Conservation (phyloP, 2,888 invertebrate species). For the Pterostichus madidus region DNA sequence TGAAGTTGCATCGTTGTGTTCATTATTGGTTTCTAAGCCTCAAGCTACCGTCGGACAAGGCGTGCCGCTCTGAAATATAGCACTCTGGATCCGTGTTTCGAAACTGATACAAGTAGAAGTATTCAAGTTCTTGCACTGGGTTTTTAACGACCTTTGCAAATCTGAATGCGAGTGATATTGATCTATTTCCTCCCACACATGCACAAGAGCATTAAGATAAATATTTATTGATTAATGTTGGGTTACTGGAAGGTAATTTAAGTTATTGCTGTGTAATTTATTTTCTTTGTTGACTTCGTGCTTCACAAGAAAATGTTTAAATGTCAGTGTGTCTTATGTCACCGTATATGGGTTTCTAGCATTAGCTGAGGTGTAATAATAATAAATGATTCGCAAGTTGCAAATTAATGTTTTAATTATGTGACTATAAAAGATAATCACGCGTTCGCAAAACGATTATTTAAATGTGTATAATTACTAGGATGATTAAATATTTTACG, state of each 20-base stretch:
- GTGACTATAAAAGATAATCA: no score
- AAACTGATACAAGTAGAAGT: constrained; percentile 28
- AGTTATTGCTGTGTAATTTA: neutral
- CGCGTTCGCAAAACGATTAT: no score
- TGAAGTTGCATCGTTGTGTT: neutral
- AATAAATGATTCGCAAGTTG: no score
- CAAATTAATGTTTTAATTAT: no score
- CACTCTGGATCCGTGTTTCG: constrained; percentile 7
- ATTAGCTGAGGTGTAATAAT: no score
- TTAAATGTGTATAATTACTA: no score
- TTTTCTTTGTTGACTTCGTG: neutral
- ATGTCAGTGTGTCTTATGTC: no score
- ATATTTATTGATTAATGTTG: constrained; percentile 31
- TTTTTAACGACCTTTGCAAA: constrained; percentile 53
- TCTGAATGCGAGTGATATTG: constrained; percentile 26
- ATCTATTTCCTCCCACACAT: constrained; percentile 48
- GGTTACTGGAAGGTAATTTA: neutral
- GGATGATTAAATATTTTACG: no score
- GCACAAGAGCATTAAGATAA: constrained; percentile 25
- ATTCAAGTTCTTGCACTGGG: neutral
- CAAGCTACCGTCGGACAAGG: neutral
- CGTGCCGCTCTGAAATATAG: constrained; percentile 3
- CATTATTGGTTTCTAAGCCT: constrained; percentile 3
- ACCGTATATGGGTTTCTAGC: no score
- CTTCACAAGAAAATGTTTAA: no score